A percentile compares a stretch with the other conserved stretches of the same genome.
Evolutionary conservation across 92 coral and sea anemone species (phyloP).

Genomic region (Umimayanthus chanpuru): DNA sequence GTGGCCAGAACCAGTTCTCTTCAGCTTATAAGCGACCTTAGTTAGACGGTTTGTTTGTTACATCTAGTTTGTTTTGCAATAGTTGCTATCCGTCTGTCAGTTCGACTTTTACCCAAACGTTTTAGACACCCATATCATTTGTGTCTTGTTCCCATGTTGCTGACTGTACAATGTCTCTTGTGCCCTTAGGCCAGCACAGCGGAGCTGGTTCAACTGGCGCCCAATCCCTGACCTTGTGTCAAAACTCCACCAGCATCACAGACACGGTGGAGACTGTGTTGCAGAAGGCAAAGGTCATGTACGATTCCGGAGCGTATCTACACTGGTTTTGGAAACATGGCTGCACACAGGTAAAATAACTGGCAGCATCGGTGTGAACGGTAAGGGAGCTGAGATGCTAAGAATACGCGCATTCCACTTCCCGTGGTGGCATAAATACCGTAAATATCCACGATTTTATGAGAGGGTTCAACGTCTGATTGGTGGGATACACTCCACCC

Average conservation of each 20-base stretch:
- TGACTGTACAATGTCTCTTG: not conserved
- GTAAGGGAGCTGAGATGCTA: too few relatives aligned
- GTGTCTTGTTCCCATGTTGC: not conserved
- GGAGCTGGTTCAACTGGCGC: constrained; percentile 67
- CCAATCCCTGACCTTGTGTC: constrained; percentile 82
- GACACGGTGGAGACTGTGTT: constrained; percentile 63
- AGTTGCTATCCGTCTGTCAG: not conserved
- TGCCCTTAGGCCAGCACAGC: constrained; percentile 64
- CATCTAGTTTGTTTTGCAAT: too few relatives aligned
- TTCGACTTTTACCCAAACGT: not conserved
- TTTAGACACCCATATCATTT: not conserved
- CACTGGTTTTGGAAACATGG: constrained; percentile 94
- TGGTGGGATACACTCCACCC: too few relatives aligned
- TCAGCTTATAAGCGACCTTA: too few relatives aligned
- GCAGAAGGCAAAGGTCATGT: constrained; percentile 74
- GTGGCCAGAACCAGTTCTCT: too few relatives aligned
- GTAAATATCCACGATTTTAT: too few relatives aligned
- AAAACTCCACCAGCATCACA: constrained; percentile 73
- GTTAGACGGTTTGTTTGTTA: too few relatives aligned
- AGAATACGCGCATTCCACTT: not conserved
- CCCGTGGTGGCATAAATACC: too few relatives aligned
- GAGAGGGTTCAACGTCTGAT: too few relatives aligned
- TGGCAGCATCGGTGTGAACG: not conserved
- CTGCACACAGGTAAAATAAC: constrained; percentile 68
- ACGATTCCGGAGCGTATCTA: constrained; percentile 82